Percentiles rank a stretch among this genome's conserved stretches.
Conservation (phyloP, 2,888 invertebrate species). For the Escarpia spicata region DNA sequence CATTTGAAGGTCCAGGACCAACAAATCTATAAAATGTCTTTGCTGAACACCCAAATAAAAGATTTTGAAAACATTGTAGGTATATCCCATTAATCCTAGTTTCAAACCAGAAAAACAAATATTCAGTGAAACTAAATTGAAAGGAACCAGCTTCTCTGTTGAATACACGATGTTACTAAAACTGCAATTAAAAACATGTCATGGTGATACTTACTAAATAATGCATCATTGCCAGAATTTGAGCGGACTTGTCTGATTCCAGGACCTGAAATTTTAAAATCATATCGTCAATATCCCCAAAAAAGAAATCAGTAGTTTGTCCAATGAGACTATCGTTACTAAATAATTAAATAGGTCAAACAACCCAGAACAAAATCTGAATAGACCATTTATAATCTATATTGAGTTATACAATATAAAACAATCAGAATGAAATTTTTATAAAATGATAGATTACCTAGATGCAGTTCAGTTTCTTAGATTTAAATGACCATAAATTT, state of each 20-base stretch:
- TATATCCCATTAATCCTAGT: background rate
- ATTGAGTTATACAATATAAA: too few species aligned
- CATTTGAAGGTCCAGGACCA: too few species aligned
- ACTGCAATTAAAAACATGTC: background rate
- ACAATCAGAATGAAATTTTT: too few species aligned
- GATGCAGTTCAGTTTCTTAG: too few species aligned
- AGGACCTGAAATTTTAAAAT: conserved; percentile 19
- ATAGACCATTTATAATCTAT: too few species aligned
- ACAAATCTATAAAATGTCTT: conserved; percentile 9
- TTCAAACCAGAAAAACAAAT: conserved; percentile 21
- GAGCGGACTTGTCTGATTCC: conserved; percentile 17
- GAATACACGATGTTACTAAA: conserved; percentile 17
- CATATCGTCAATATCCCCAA: conserved; percentile 17
- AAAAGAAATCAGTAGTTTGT: conserved; percentile 2
- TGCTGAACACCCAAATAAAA: background rate
- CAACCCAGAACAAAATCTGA: too few species aligned
- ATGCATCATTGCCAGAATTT: conserved; percentile 19
- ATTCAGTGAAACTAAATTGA: conserved; percentile 21
- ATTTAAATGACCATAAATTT: background rate
- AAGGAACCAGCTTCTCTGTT: conserved; percentile 19
- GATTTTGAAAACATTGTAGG: background rate
- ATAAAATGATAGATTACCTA: too few species aligned
- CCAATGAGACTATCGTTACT: background rate
- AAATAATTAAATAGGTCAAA: too few species aligned
- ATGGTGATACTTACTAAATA: conserved; percentile 20